Evolutionary conservation across 2,113 vertebrate species (phyloP), one percentile per base, ranked within the genome.

Genomic region (Leuciscus idus): DNA sequence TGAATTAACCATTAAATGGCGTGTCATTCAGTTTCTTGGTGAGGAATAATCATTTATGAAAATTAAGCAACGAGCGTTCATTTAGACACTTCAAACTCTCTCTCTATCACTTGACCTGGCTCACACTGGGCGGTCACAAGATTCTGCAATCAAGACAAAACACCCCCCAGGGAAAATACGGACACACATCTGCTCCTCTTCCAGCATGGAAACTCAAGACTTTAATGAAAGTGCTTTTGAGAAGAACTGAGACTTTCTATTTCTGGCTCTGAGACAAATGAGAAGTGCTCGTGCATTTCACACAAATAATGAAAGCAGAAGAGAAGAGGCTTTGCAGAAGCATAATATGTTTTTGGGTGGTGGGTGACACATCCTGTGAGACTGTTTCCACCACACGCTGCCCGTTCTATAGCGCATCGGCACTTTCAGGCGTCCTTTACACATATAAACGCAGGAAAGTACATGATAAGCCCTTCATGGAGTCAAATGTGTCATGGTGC

Each of bases 221-320:
- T 57, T 83, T 43, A 19, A 83, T 55, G 50, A 83, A 73, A 73
- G 68, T 28, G 50, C 21, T 74, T 82, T 59, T 73, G 82, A 84
- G 82, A 84, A 72, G 82, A 74, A 84, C 68, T 59, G 30, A 83
- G 68, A 84, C 82, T 57, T 81, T 81, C 82, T 84, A 84, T 73
- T 84, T 73, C 50, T 84, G 39, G 12, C 30, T 10, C 30, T 39
- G 50, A 73, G 68, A 84, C 68, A 39, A 84, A 13, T 10, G 43
- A 52, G 62, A 82, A 43, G 26, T 70, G 68, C 30, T 57, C 2
- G 23, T 84, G 50, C 23, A 43, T 84, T 57, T 73, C 50, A 21
- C 66, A 84, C 68, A 84, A 55, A 74, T n/a, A 57, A 28, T 50
- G 81, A 84, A 84, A 84, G 81, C 68, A 73, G 82, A 84, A 73